Conservation (phyloP, 2,888 invertebrate genomes). For the Diarsia brunnea region DNA sequence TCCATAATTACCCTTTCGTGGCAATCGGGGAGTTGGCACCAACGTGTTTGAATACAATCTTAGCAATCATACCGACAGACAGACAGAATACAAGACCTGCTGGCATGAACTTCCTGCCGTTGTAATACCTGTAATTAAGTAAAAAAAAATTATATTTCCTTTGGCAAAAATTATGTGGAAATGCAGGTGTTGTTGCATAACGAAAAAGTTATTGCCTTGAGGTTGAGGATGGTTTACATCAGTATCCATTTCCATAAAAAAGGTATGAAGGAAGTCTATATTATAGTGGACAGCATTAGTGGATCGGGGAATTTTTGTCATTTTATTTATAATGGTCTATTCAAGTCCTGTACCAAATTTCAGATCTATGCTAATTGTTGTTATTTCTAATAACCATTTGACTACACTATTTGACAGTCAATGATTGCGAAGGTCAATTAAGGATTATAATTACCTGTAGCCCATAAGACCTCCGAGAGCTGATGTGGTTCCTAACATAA, state of each 20-base stretch:
- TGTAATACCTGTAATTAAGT: constrained; percentile 91
- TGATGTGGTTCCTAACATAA: constrained; percentile 94
- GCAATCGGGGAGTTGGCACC: constrained; percentile 77
- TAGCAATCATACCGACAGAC: constrained; percentile 92
- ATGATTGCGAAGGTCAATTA: too few species aligned
- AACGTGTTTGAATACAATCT: constrained; percentile 88
- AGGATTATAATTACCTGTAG: constrained; percentile 87
- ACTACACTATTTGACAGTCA: too few species aligned
- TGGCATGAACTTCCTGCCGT: constrained; percentile 98
- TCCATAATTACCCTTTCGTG: constrained; percentile 41
- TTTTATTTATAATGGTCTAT: too few species aligned
- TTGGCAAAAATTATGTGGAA: neutral
- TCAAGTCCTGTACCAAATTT: too few species aligned
- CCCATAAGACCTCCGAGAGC: constrained; percentile 98
- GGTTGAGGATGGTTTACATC: neutral
- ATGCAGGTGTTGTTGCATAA: neutral
- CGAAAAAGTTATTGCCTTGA: neutral
- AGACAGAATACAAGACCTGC: constrained; percentile 95
- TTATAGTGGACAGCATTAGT: too few species aligned
- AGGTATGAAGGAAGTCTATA: too few species aligned
- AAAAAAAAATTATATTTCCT: constrained; percentile 2
- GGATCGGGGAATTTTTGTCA: too few species aligned
- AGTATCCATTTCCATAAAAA: too few species aligned
- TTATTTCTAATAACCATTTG: too few species aligned
- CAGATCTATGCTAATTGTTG: too few species aligned